Conservation (phyloP, 2,888 invertebrate species). For the Cephalotes varians region DNA sequence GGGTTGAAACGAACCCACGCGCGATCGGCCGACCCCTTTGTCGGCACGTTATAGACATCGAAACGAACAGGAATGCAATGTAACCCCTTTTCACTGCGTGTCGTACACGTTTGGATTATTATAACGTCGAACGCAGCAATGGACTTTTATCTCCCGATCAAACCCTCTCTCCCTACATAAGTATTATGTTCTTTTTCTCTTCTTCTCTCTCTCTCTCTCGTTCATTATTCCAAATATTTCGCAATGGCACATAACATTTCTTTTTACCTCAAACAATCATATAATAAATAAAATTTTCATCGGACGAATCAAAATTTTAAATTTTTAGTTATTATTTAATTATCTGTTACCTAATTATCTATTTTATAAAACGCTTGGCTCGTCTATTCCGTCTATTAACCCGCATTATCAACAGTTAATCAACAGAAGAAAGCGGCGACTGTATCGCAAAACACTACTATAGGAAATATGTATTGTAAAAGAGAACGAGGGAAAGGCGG, state of each 20-base stretch:
- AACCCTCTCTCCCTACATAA: conserved; percentile 22
- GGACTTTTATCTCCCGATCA: conserved; percentile 57
- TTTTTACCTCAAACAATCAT: background rate
- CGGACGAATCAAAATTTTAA: background rate
- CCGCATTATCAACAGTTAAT: conserved; percentile 11
- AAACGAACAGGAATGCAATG: conserved; percentile 70
- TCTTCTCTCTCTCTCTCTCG: background rate
- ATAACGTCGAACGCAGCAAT: conserved; percentile 59
- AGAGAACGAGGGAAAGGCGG: background rate
- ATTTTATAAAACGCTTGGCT: background rate
- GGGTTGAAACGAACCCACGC: conserved; percentile 63
- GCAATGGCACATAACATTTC: background rate
- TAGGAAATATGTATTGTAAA: conserved; percentile 37
- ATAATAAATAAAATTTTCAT: background rate
- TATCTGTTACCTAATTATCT: background rate
- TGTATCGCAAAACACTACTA: conserved; percentile 34
- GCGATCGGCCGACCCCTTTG: conserved; percentile 71
- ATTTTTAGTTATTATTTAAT: background rate
- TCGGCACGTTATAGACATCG: conserved; percentile 70
- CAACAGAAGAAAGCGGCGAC: conserved; percentile 23
- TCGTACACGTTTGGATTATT: conserved; percentile 53
- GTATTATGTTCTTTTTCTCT: background rate
- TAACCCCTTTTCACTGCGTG: conserved; percentile 70
- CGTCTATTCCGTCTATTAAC: background rate
- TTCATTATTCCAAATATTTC: conserved; percentile 23